These are phyloP conservation scores for Lagocephalus sceleratus DNA, from an alignment of 2,797 vertebrate species.

Conservation along the genomic window DNA sequence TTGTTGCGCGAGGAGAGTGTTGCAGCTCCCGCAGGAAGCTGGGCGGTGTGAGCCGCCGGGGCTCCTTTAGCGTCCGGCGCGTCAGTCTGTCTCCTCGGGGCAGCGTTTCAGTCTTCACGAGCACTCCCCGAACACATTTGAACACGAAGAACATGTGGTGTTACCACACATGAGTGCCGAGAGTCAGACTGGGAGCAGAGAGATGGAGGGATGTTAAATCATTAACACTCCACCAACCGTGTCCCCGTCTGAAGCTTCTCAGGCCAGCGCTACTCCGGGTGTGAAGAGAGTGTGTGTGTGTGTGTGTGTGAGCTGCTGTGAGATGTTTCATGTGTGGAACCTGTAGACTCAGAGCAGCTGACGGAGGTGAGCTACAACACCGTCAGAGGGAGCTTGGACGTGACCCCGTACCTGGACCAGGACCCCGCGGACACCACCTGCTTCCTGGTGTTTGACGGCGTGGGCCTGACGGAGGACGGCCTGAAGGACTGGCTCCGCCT, in stretches of 20 bases:
- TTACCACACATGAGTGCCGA: conserved; percentile 29
- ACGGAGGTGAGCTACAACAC: conserved; percentile 88
- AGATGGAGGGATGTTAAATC: too few relatives aligned
- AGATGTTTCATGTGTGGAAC: conserved; percentile 33
- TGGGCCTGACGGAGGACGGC: conserved; percentile 84
- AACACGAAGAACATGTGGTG: conserved; percentile 1
- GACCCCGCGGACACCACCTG: conserved; percentile 55
- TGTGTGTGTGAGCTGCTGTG: conserved; percentile 22
- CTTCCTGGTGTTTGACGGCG: conserved; percentile 87
- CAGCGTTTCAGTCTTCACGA: too few relatives aligned
- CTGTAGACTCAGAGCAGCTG: conserved; percentile 83
- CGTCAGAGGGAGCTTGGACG: conserved; percentile 78
- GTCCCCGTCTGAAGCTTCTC: too few relatives aligned
- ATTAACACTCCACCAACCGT: too few relatives aligned
- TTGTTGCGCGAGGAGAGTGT: too few relatives aligned
- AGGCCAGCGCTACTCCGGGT: conserved; percentile 16
- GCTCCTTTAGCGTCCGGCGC: conserved; percentile 35
- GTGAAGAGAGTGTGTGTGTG: conserved; percentile 22
- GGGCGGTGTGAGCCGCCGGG: too few relatives aligned
- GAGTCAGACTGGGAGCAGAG: too few relatives aligned
- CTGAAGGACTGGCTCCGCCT: conserved; percentile 92
- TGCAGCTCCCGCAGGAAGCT: too few relatives aligned
- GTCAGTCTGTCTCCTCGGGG: too few relatives aligned
- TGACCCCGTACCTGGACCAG: conserved; percentile 69
- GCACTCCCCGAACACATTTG: neutral